Evolutionary conservation across 1,140 invertebrate species (phyloP).

Genomic region (Augochlora pura): DNA sequence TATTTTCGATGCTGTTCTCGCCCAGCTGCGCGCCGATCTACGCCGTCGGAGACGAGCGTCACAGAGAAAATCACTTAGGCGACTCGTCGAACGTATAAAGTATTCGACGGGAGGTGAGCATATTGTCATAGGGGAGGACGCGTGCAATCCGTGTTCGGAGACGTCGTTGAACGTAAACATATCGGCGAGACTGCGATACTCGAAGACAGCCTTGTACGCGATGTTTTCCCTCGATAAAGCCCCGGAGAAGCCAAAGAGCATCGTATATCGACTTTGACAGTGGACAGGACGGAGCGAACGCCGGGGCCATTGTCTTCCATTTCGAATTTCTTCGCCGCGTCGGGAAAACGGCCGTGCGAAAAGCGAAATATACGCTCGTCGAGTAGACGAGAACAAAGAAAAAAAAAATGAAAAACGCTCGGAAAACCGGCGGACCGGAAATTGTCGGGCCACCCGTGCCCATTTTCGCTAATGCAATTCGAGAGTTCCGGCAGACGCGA

Average conservation of each 20-base stretch:
- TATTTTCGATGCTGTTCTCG: not conserved
- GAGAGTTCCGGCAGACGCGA: not conserved
- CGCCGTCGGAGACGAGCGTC: not conserved
- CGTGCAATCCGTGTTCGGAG: not conserved
- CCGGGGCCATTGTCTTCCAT: not conserved
- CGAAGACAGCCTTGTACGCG: not conserved
- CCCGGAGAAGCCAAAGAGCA: not conserved
- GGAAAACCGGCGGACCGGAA: not conserved
- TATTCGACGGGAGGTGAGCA: not conserved
- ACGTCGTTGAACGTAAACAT: not conserved
- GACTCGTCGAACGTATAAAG: not conserved
- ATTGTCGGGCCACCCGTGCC: not conserved
- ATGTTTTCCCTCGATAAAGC: not conserved
- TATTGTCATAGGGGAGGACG: not conserved
- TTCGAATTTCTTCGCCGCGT: not conserved
- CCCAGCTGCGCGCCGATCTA: not conserved
- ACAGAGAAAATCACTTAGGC: not conserved
- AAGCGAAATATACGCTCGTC: not conserved
- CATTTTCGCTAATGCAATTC: constrained; percentile 31
- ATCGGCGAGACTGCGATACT: not conserved
- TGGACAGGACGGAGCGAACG: not conserved
- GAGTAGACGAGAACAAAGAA: no score
- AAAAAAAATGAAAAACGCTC: not conserved
- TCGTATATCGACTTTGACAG: not conserved
- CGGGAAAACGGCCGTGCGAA: not conserved